phyloP scores from a whole-genome alignment of 2,797 vertebrate genomes.

The Poliocrania exsul region DNA sequence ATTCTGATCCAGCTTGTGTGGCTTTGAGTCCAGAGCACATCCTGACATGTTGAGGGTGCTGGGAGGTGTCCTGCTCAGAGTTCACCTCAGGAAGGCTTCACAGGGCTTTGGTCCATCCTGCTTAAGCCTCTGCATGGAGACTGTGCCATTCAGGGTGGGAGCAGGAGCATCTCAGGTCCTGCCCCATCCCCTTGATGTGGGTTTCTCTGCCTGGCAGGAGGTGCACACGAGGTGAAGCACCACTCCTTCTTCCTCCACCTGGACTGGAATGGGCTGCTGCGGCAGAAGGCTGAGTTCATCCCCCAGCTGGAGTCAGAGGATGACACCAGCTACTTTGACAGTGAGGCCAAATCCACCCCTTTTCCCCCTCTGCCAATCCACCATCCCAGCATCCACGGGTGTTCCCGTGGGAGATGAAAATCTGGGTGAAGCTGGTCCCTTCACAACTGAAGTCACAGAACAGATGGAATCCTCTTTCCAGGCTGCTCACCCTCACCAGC shows the following conservation, averaged over 20 bases:
- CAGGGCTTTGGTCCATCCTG: background rate
- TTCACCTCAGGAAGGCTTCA: background rate
- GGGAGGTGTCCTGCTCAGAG: fast-evolving
- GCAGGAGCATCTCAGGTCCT: background rate
- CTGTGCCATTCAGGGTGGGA: background rate
- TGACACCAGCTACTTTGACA: slow-evolving; percentile 98
- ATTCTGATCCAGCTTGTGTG: fast-evolving
- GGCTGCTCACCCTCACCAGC: background rate
- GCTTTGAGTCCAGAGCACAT: background rate
- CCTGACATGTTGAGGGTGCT: fast-evolving
- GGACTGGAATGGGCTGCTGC: slow-evolving; percentile 96
- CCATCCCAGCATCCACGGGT: background rate
- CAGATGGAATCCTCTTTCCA: background rate
- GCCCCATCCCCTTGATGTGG: fast-evolving
- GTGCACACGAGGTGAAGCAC: slow-evolving; percentile 91
- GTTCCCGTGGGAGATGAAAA: fast-evolving
- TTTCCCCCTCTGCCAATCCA: background rate
- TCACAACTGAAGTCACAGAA: background rate
- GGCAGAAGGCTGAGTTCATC: slow-evolving; percentile 96
- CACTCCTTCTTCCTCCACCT: slow-evolving; percentile 90
- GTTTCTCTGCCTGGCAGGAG: slow-evolving; percentile 76
- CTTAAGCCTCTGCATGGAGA: background rate
- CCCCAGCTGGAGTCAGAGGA: slow-evolving; percentile 95
- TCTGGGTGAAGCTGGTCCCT: background rate
- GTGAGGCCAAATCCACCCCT: slow-evolving; percentile 74